phyloP scores from a whole-genome alignment of 2,888 invertebrate species.

The Athetis lepigone region DNA sequence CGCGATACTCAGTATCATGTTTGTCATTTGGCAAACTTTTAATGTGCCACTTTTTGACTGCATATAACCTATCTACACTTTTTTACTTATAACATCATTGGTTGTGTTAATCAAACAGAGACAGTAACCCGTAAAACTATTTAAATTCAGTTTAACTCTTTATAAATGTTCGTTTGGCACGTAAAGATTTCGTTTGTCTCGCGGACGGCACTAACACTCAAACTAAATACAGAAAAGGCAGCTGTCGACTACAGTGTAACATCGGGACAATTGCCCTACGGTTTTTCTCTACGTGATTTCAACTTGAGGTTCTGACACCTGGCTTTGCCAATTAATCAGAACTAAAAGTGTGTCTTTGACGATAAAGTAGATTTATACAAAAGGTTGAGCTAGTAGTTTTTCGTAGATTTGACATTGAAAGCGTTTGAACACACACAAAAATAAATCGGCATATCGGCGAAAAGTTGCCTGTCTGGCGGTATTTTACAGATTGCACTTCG shows the following conservation, averaged over 20 bases:
- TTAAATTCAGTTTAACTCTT: conserved; percentile 57
- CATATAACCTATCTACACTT: no score
- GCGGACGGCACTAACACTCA: conserved; percentile 85
- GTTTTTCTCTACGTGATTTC: not conserved
- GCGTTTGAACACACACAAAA: no score
- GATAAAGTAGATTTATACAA: not conserved
- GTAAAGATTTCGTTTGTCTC: conserved; percentile 77
- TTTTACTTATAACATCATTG: no score
- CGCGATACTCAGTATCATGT: no score
- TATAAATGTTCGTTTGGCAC: conserved; percentile 80
- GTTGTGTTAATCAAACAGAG: not conserved
- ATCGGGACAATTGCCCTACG: not conserved
- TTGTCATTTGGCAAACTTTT: no score
- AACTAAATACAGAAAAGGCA: conserved; percentile 52
- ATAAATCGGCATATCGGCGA: no score
- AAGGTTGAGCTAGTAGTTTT: not conserved
- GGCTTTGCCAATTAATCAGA: conserved; percentile 28
- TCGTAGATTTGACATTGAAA: no score
- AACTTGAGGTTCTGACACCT: not conserved
- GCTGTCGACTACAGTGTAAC: conserved; percentile 36
- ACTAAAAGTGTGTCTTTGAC: not conserved
- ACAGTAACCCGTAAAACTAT: conserved; percentile 40
- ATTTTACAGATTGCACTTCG: no score
- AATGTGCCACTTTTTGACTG: no score
- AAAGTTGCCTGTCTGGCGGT: no score